phyloP scores from a whole-genome alignment of 2,113 vertebrate species.

The Mesembrinibis cayennensis region DNA sequence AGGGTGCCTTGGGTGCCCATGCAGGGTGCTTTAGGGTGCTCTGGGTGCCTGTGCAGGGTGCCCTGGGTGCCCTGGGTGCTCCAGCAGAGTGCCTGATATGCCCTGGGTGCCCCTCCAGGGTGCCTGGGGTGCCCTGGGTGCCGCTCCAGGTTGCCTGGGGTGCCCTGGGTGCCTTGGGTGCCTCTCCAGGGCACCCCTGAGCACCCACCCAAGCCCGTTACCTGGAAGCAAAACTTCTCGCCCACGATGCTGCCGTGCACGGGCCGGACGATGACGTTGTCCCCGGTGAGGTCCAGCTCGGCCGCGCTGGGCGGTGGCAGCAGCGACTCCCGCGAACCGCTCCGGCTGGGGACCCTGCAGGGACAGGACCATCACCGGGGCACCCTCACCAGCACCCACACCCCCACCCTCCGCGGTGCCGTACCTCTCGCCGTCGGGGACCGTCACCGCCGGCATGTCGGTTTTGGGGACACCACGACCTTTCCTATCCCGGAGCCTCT shows the following conservation, averaged over 20 bases:
- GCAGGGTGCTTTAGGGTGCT: not conserved
- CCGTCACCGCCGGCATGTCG: not conserved
- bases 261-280: conserved; percentile 82
- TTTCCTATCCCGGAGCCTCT: conserved; percentile 10
- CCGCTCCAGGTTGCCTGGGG: not conserved
- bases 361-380: not conserved
- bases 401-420: rapidly evolving
- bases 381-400: not conserved
- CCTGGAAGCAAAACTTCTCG: conserved; percentile 93
- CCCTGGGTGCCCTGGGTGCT: not conserved
- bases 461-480: not conserved
- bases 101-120: no score
- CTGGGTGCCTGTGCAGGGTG: not conserved
- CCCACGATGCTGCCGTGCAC: conserved; percentile 91
- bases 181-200: not conserved
- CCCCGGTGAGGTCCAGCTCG: conserved; percentile 82
- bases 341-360: conserved; percentile 34
- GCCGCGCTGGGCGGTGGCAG: conserved; percentile 71
- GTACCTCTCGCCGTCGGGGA: not conserved
- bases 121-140: not conserved
- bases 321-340: conserved; percentile 83
- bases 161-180: no score
- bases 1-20: not conserved
- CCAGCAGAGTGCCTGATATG: not conserved
- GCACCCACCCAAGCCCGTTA: not conserved